phyloP scores from a whole-genome alignment of 2,888 invertebrate genomes.

The Caenorhabditis wallacei region DNA sequence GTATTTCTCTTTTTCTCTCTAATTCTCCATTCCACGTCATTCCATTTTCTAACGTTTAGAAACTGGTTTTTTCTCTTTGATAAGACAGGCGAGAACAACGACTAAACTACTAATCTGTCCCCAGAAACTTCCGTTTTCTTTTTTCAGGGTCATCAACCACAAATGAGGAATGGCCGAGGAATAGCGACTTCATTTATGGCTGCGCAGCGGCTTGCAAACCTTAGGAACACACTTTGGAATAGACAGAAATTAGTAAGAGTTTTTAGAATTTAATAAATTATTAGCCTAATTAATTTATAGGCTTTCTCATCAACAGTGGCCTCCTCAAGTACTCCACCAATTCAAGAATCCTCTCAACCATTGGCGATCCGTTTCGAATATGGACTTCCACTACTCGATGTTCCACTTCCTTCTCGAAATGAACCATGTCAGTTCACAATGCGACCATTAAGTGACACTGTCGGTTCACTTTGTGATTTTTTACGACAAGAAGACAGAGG shows the following conservation, averaged over 20 bases:
- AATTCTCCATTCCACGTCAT: slow-evolving; percentile 18
- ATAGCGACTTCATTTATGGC: slow-evolving; percentile 44
- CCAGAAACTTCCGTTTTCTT: slow-evolving; percentile 34
- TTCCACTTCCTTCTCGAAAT: slow-evolving; percentile 79
- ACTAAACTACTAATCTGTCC: slow-evolving; percentile 39
- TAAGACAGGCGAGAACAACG: slow-evolving; percentile 35
- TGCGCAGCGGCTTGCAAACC: slow-evolving; percentile 29
- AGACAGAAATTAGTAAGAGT: slow-evolving; percentile 50
- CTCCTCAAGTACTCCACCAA: slow-evolving; percentile 40
- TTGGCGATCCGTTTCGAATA: slow-evolving; percentile 70
- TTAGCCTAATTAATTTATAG: slow-evolving; percentile 9
- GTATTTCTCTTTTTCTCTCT: slow-evolving; percentile 24
- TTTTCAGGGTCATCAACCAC: slow-evolving; percentile 41
- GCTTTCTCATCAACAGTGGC: slow-evolving; percentile 53
- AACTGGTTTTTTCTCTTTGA: slow-evolving; percentile 46
- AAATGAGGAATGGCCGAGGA: slow-evolving; percentile 59
- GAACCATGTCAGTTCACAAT: slow-evolving; percentile 81
- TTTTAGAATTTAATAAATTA: not conserved
- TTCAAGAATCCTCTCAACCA: slow-evolving; percentile 6
- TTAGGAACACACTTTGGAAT: slow-evolving; percentile 52
- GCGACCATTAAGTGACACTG: slow-evolving; percentile 78
- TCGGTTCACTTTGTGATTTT: slow-evolving; percentile 77
- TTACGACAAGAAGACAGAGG: slow-evolving; percentile 79
- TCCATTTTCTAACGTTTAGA: not conserved
- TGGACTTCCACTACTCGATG: slow-evolving; percentile 79